Evolutionary conservation across 2,888 invertebrate species (phyloP).

Genomic region (Vesta saturnalis): DNA sequence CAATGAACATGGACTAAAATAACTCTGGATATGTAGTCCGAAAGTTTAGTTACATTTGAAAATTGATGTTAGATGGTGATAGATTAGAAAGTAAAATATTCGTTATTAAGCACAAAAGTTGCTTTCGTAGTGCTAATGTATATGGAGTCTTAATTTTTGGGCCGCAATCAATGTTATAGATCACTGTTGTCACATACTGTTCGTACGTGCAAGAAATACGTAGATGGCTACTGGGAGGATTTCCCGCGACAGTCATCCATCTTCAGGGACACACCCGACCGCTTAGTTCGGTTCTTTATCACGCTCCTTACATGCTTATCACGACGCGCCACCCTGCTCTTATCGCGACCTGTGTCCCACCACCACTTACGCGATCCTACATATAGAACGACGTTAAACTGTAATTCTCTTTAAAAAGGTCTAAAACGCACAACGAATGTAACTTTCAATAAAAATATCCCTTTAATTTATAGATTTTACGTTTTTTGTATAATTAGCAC

Average conservation of each 20-base stretch:
- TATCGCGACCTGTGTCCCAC: slow-evolving; percentile 59
- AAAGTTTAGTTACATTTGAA: too few species aligned
- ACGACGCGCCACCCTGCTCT: slow-evolving; percentile 57
- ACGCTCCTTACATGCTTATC: slow-evolving; percentile 62
- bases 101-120: too few species aligned
- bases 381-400: slow-evolving; percentile 41
- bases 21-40: too few species aligned
- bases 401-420: slow-evolving; percentile 7
- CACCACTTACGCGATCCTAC: slow-evolving; percentile 48
- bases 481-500: too few species aligned
- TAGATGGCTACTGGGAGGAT: slow-evolving; percentile 58
- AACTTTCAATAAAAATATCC: not conserved
- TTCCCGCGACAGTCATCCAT: slow-evolving; percentile 64
- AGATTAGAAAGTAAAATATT: too few species aligned
- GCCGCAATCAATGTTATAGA: slow-evolving; percentile 61
- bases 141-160: slow-evolving; percentile 41
- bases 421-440: not conserved
- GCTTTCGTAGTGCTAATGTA: too few species aligned
- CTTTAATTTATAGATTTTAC: too few species aligned
- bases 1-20: too few species aligned
- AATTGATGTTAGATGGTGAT: too few species aligned
- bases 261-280: slow-evolving; percentile 62
- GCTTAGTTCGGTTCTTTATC: slow-evolving; percentile 60
- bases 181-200: slow-evolving; percentile 62
- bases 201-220: slow-evolving; percentile 60